These are phyloP conservation scores for Heliconius aoede DNA, from an alignment of 2,888 invertebrate species.

Conservation along the genomic window DNA sequence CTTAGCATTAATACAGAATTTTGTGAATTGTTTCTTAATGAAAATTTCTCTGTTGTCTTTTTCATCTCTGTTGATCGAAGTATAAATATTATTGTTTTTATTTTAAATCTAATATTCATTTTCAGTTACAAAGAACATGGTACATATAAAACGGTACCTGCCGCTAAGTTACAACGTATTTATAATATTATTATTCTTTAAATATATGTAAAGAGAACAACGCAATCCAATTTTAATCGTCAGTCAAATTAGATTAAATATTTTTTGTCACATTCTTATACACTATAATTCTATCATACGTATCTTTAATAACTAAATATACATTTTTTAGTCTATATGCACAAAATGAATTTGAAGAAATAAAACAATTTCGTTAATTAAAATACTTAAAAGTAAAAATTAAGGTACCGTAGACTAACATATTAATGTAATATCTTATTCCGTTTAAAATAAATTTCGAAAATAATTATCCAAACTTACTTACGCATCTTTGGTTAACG, in stretches of 20 bases:
- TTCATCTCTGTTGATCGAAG: too few species aligned
- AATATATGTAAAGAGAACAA: neutral
- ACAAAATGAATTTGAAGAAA: neutral
- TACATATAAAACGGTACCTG: conserved; percentile 5
- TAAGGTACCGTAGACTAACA: neutral
- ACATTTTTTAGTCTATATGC: neutral
- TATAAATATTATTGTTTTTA: too few species aligned
- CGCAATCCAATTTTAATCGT: neutral
- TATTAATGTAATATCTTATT: neutral
- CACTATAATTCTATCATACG: neutral
- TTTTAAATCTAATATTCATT: neutral
- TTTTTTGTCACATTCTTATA: neutral
- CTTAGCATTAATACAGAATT: neutral
- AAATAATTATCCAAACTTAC: neutral
- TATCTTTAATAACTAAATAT: too few species aligned
- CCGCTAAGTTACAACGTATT: neutral
- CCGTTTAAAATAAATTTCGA: neutral
- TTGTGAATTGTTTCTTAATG: neutral
- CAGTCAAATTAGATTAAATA: neutral
- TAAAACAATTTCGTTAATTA: neutral
- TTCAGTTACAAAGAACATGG: neutral
- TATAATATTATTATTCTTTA: neutral
- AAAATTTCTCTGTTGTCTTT: too few species aligned
- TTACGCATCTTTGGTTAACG: conserved; percentile 11
- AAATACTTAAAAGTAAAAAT: neutral